These are phyloP conservation scores for Gambusia affinis DNA, from an alignment of 2,113 vertebrate genomes.

Conservation along the genomic window DNA sequence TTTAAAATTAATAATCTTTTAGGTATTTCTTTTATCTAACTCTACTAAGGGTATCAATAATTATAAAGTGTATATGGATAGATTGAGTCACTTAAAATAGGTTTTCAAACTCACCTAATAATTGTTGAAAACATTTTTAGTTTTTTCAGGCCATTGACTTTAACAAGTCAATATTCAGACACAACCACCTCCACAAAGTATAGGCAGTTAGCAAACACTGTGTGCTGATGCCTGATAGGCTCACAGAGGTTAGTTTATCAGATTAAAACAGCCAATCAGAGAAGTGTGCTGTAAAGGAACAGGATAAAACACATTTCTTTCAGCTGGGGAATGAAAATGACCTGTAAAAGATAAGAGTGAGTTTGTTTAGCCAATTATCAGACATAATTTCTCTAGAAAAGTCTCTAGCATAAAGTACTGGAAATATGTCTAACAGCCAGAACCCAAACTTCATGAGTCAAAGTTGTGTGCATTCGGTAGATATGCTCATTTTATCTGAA, in stretches of 20 bases:
- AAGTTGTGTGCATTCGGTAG: constrained; percentile 2
- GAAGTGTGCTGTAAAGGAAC: neutral
- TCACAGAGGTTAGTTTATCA: neutral
- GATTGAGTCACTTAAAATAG: neutral
- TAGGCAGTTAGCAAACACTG: neutral
- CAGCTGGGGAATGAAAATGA: neutral
- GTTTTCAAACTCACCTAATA: neutral
- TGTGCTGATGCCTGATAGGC: neutral
- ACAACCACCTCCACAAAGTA: neutral
- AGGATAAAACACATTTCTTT: neutral
- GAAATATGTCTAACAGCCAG: neutral
- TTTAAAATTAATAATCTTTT: neutral
- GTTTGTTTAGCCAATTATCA: neutral
- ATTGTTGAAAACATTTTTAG: neutral
- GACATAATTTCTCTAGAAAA: neutral
- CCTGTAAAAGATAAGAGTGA: neutral
- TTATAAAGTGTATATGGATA: neutral
- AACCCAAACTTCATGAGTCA: constrained; percentile 16
- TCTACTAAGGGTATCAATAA: neutral
- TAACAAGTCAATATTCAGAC: neutral
- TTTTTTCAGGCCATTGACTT: neutral
- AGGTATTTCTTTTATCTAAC: neutral
- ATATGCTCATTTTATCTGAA: constrained; percentile 45
- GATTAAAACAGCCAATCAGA: neutral
- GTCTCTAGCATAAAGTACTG: neutral